Base-by-base conservation (phyloP, 2,113 vertebrate species). In the Apaloderma vittatum region DNA sequence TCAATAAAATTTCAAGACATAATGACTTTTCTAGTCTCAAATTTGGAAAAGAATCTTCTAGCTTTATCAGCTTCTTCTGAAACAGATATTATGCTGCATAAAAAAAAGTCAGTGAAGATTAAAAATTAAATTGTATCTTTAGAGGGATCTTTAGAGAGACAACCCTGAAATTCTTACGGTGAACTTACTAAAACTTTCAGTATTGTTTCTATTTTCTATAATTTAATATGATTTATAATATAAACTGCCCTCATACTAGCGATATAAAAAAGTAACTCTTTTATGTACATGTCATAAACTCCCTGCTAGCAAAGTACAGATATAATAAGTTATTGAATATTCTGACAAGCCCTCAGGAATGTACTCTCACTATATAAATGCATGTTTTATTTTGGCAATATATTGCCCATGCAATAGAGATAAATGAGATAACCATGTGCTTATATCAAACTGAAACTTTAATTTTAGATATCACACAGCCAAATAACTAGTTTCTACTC, bases 381-480 rank as follows among this genome's bases (percentile, higher is more conserved):
- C 52, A 88, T 68, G 57, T 68, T 96, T 96, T 80, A 93, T 86
- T 96, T 92, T 93, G 82, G 62, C 54, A 94, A 74, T 45, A 55
- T 88, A 94, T 88, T 90, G 87, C 63, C 68, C 90, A 46, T 78
- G 68, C 57, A 95, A 92, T 94, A 96, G 94, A 92, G 79, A 96
- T 74, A 96, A 96, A 96, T 78, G 48, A 96, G 92, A 95, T 94
- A 94, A 93, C 94, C 52, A 86, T 34, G 57, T 0, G 0, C 45
- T 94, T 81, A 40, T 73, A 86, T 67, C 84, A 90, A n/a, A 95
- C 29, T 90, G 88, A 90, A 97, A 95, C 48, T 92, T 94, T 93
- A 89, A 96, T 88, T 93, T 72, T 67, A 83, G 81, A 59, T 90
- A 94, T 67, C 74, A 83, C 55, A 87, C 40, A 93, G 61, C 20